phyloP scores from a whole-genome alignment of 2,888 invertebrate species.

The Cephus sareptanus region DNA sequence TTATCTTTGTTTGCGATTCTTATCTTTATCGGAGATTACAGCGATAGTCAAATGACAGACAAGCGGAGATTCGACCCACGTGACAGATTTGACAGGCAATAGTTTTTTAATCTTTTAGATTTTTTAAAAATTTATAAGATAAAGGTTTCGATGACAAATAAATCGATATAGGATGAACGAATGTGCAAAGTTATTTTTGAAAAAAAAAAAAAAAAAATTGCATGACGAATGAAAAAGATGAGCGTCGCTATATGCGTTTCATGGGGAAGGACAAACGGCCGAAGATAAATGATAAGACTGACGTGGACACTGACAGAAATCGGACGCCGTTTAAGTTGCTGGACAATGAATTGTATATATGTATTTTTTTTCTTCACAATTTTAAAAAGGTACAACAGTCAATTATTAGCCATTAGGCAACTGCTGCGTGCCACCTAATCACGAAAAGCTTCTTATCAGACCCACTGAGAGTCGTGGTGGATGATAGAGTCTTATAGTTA shows the following conservation, averaged over 20 bases:
- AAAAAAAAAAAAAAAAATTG: background rate
- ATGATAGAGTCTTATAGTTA: background rate
- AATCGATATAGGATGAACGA: background rate
- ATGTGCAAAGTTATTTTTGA: background rate
- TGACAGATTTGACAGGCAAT: background rate
- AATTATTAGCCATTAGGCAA: background rate
- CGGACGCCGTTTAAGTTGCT: background rate
- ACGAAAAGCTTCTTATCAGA: background rate
- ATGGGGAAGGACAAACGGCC: background rate
- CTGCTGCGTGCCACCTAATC: background rate
- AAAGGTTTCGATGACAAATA: background rate
- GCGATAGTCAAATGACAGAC: background rate
- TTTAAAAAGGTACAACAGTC: background rate
- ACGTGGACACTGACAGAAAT: background rate
- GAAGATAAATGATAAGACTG: background rate
- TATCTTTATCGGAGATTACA: background rate
- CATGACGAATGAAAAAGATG: background rate
- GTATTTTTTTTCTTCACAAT: background rate
- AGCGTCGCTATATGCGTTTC: background rate
- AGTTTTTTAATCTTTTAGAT: too few relatives aligned
- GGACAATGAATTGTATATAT: background rate
- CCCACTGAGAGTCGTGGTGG: background rate
- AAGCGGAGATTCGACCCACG: background rate
- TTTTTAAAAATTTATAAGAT: too few relatives aligned
- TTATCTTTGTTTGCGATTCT: background rate